phyloP scores from a whole-genome alignment of 2,113 vertebrate species.

The Phalacrocorax brasilianus region DNA sequence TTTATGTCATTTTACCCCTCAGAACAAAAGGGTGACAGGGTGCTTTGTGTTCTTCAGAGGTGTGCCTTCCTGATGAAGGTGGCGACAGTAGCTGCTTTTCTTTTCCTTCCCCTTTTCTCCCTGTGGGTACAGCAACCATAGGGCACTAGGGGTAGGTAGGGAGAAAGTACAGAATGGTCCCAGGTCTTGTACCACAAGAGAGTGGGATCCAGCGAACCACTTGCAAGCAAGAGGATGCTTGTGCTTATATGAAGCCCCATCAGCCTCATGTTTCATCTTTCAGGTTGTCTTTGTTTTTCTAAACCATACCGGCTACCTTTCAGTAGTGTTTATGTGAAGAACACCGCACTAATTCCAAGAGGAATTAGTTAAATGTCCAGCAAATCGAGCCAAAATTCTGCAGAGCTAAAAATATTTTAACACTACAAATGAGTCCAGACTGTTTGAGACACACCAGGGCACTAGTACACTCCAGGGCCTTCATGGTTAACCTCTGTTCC shows the following conservation, averaged over 20 bases:
- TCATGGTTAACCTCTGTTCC: not conserved
- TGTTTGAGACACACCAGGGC: not conserved
- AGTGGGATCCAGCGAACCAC: not conserved
- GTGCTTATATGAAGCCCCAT: rapidly evolving
- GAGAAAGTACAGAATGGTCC: not conserved
- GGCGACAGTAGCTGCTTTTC: not conserved
- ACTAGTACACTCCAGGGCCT: not conserved
- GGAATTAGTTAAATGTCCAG: not conserved
- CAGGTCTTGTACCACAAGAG: not conserved
- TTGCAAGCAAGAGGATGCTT: not conserved
- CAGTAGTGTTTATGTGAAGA: not conserved
- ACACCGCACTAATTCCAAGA: not conserved
- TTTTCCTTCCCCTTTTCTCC: not conserved
- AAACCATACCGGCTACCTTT: not conserved
- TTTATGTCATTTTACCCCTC: not conserved
- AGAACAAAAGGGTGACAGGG: not conserved
- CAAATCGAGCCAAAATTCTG: not conserved
- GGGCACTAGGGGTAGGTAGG: too few species aligned
- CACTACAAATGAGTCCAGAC: not conserved
- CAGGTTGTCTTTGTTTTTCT: not conserved
- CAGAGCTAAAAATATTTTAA: not conserved
- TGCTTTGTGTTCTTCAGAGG: not conserved
- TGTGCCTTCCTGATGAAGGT: not conserved
- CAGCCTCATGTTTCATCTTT: not conserved
- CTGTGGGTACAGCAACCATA: rapidly evolving